Evolutionary conservation across 1,140 invertebrate genomes (phyloP), one percentile per base, ranked within the genome.

Genomic region (Drosophila setifemur): DNA sequence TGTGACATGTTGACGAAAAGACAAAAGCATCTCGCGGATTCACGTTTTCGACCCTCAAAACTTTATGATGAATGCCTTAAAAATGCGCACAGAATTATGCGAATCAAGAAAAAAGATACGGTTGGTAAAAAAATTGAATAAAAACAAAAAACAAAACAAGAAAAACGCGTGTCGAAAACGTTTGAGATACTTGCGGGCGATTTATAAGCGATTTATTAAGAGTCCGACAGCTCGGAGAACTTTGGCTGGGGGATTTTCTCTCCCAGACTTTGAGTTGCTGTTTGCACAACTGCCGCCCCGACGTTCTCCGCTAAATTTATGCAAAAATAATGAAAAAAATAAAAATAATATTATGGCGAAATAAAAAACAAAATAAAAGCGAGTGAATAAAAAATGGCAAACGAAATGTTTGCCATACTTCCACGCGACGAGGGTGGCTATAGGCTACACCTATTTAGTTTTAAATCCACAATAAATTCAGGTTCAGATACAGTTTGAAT

Each of bases 1-100:
- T 82, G 72, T 82, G 77, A 82, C 77, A 82, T 73, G 39, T 85
- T 85, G 81, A 86, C 75, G 81, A 79, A 79, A 63, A 81, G 71
- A 86, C 81, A 81, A 85, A 75, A 52, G 63, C 50, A 55, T 63
- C 63, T 61, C 54, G n/a, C n/a, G 54, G 37, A 48, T 70, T 49
- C 50, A 53, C 29, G 54, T 68, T 43, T 53, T 64, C 37, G 45
- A 49, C 67, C 48, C 66, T 43, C 12, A 33, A 28, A 47, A 43
- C 49, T 19, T 67, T 58, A 82, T 86, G 82, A 85, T 81, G 82
- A 85, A 85, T 86, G 81, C 82, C 44, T 58, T n/a, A 85, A 81
- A 87, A 63, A 85, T 85, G 73, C 55, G 53, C 49, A 25, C 37
- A 52, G 49, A 52, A 52, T 52, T 52, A 50, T 50, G 53, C 11